Evolutionary conservation across 2,888 invertebrate genomes (phyloP), one percentile per base, ranked within the genome.

Genomic region (Synergus gifuensis): DNA sequence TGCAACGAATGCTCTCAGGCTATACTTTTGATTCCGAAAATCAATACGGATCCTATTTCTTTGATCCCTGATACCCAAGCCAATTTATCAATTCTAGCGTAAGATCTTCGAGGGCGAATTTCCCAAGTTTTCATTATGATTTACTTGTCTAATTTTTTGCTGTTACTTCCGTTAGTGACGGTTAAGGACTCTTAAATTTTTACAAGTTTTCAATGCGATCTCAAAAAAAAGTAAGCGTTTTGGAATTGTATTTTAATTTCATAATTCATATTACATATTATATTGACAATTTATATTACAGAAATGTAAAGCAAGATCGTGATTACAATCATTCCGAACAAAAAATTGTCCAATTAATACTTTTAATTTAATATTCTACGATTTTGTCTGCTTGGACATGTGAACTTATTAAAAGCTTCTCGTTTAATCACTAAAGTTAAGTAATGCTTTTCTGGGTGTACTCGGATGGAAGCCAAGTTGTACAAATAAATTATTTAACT

Each of bases 51-150:
- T 63, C 64, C 18, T 4, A 14, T n/a, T 77, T 77, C 18, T 42
- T 62, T 22, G 40, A 40, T 77, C 18, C 22, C 40, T 44, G 40
- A 18, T 44, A 62, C 63, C 62, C 36, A 76, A 73, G 36, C n/a
- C 46, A 73, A 73, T 73, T 82, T 76, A 76, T 85, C 81, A 82
- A 81, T 81, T 73, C 78, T 62, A 81, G 80, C 85, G 84, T 84
- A 79, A 81, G 76, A 79, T 80, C 77, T 78, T 81, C 79, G 78
- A 83, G 83, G 78, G 67, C 76, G 76, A 54, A 81, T 82, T 83
- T 84, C 84, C 82, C 81, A 22, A 60, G 11, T 60, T 78, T 36
- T 63, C 60, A 66, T 16, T 77, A n/a, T 78, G 69, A 78, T 28
- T 8, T 18, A 28, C 12, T 46, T 18, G 42, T 42, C n/a, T 28